phyloP scores from a whole-genome alignment of 2,113 vertebrate species.

The Narcine bancroftii region DNA sequence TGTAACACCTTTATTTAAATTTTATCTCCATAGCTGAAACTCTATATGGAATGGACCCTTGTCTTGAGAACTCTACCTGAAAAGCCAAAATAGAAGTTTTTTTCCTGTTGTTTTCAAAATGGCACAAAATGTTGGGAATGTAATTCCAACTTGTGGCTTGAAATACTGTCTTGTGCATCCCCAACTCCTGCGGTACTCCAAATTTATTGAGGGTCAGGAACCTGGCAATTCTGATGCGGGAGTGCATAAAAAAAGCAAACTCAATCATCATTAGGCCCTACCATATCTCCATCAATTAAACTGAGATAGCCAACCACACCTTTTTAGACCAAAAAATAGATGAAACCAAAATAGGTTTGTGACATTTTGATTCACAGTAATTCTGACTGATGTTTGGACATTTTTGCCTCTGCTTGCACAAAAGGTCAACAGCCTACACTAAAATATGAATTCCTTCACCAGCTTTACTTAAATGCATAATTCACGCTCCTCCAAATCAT shows the following conservation, averaged over 20 bases:
- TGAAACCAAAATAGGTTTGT: too few relatives aligned
- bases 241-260: too few relatives aligned
- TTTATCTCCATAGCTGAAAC: neutral
- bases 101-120: neutral
- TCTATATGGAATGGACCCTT: neutral
- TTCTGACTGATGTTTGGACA: too few relatives aligned
- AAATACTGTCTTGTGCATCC: neutral
- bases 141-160: neutral
- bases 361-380: too few relatives aligned
- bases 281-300: too few relatives aligned
- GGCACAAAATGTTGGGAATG: neutral
- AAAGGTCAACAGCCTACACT: too few relatives aligned
- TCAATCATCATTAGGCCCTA: too few relatives aligned
- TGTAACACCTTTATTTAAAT: neutral
- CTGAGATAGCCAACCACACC: too few relatives aligned
- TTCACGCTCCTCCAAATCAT: neutral
- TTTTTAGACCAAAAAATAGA: too few relatives aligned
- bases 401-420: too few relatives aligned
- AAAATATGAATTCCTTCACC: neutral
- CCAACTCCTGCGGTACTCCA: neutral
- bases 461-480: neutral
- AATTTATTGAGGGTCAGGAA: too few relatives aligned
- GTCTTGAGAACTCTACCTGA: neutral
- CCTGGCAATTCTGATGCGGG: too few relatives aligned
- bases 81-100: neutral